Percentiles rank a stretch among this genome's conserved stretches.
These are phyloP conservation scores for Hydrolagus colliei DNA, from an alignment of 2,797 vertebrate genomes.

Conservation along the genomic window DNA sequence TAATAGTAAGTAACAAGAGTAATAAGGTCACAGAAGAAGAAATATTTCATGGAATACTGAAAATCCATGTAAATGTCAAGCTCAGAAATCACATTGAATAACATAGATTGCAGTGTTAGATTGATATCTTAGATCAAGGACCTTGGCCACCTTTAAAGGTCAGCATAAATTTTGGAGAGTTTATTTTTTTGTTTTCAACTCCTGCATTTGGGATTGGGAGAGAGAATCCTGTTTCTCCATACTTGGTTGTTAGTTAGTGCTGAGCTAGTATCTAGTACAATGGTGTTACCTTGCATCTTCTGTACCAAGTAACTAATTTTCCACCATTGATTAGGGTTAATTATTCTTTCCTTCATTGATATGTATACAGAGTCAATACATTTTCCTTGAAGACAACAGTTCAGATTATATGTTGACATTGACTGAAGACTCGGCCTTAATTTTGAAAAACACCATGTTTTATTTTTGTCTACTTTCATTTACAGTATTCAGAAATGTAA, in stretches of 20 bases:
- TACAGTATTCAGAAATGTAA: background rate
- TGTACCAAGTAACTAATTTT: no score
- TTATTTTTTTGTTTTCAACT: background rate
- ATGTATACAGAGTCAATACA: background rate
- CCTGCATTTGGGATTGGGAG: no score
- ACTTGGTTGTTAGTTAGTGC: background rate
- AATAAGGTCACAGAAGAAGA: background rate
- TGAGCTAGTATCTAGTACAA: background rate
- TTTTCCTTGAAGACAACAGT: background rate
- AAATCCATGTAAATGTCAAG: background rate
- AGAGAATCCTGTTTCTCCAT: background rate
- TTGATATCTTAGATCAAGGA: background rate
- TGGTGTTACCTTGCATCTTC: no score
- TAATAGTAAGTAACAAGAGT: background rate
- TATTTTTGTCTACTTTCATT: background rate
- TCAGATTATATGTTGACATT: background rate
- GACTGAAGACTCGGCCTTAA: background rate
- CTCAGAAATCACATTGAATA: background rate
- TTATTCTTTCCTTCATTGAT: background rate
- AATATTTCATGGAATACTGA: background rate
- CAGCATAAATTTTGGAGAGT: background rate
- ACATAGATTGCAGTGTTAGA: background rate
- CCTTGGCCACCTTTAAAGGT: background rate
- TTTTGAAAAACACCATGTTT: background rate
- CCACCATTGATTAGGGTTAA: background rate